Conservation (phyloP, 2,113 vertebrate species). For the Pongo pygmaeus region DNA sequence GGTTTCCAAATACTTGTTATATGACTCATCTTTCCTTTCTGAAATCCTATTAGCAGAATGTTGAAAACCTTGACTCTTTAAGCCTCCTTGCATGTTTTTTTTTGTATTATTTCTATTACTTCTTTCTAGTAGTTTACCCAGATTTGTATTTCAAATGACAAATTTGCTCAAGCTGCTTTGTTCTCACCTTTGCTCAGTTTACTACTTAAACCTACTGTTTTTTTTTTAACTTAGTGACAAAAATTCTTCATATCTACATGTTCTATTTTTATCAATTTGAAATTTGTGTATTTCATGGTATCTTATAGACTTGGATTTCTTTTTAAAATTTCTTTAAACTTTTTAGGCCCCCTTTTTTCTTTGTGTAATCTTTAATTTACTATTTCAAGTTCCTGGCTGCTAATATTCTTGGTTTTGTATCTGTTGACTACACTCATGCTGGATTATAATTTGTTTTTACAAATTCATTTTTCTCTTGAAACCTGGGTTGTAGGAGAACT, state of each 20-base stretch:
- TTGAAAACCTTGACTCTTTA: background rate
- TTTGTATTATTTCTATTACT: background rate
- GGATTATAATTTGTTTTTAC: background rate
- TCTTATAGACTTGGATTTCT: background rate
- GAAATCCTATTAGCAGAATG: background rate
- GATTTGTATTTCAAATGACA: background rate
- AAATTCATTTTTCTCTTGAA: background rate
- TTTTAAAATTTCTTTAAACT: background rate
- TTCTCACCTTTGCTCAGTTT: background rate
- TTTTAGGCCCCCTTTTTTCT: background rate
- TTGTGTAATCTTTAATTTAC: background rate
- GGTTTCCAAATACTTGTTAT: background rate
- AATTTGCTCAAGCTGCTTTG: background rate
- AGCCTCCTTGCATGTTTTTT: background rate
- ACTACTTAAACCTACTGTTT: background rate
- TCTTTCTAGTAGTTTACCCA: background rate
- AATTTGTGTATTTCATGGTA: background rate
- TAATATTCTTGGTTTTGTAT: background rate
- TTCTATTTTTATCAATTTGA: background rate
- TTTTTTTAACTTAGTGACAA: background rate
- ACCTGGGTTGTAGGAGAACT: background rate
- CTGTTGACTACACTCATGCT: background rate
- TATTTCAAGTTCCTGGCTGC: background rate
- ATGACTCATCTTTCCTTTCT: background rate
- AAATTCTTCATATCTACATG: background rate